Evolutionary conservation across 2,888 invertebrate species (phyloP), one percentile per base, ranked within the genome.

Genomic region (Tenthredo amoena): DNA sequence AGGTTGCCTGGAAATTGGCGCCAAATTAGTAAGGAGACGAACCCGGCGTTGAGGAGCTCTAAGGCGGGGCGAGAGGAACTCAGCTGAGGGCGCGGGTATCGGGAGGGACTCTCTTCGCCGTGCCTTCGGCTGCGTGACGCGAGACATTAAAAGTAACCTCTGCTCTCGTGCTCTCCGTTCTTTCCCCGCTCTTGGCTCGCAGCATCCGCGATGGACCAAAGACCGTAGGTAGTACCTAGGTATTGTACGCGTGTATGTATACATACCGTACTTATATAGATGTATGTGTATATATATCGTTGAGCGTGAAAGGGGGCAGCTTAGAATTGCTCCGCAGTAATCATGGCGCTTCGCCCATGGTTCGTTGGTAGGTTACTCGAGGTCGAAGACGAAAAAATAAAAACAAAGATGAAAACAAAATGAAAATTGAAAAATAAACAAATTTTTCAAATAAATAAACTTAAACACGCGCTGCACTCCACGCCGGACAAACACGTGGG

Each of bases 1-100:
- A 92, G 92, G 93, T 92, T 92, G 92, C 91, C 88, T 93, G 93
- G 92, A 93, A 93, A 93, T 93, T 93, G 93, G 93, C 93, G 93
- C 93, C 93, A 93, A 93, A 93, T 93, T 93, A 93, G 93, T 93
- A 92, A 93, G 93, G 92, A 93, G 89, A 83, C 83, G 83, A 71
- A 68, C 83, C 83, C 68, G 71, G 68, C 47, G 68, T 47, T 31
- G 83, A 43, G 71, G 21, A 65, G 68, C 26, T 26, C 58, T 26
- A 37, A 62, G 62, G 81, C 81, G 62, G 37, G 81, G 62, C 68
- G 31, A n/a, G 83, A 68, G 83, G 40, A 68, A 47, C 68, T 31
- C 43, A n/a, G n/a, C n/a, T n/a, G 68, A 37, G 82, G 62, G 62
- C 34, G 84, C 84, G 85, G 89, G 87, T 89, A 91, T 91, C 91